Evolutionary conservation across 2,888 invertebrate species (phyloP).

Genomic region (Drosophila nigricruria): DNA sequence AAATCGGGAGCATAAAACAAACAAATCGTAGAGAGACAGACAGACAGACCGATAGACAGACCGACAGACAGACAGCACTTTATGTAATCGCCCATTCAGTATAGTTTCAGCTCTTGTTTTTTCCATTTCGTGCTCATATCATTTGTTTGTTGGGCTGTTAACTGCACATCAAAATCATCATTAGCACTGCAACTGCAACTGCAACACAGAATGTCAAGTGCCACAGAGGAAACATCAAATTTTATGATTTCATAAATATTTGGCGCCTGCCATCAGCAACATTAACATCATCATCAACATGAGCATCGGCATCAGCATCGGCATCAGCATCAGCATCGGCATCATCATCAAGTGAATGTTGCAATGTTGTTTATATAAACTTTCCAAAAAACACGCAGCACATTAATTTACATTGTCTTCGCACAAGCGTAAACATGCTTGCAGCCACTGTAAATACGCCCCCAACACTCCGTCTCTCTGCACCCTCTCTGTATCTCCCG

Average conservation of each 20-base stretch:
- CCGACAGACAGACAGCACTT: conserved; percentile 54
- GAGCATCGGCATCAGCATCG: conserved; percentile 2
- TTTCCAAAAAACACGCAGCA: conserved; percentile 46
- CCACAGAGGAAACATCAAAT: conserved; percentile 84
- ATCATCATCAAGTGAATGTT: conserved; percentile 41
- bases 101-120: conserved; percentile 11
- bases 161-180: conserved; percentile 81
- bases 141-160: conserved; percentile 51
- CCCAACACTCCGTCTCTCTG: not conserved
- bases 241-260: conserved; percentile 85
- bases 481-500: too few species aligned
- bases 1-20: conserved; percentile 74
- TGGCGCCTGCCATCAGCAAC: conserved; percentile 38
- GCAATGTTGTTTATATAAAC: conserved; percentile 73
- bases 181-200: conserved; percentile 62
- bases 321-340: not conserved
- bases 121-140: not conserved
- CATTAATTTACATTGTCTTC: conserved; percentile 76
- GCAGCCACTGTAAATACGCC: conserved; percentile 48
- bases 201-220: conserved; percentile 73
- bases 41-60: conserved; percentile 48
- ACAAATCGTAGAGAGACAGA: conserved; percentile 47
- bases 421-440: conserved; percentile 62
- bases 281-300: conserved; percentile 3
- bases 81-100: conserved; percentile 52